These are phyloP conservation scores for Drymodes brunneopygia DNA, from an alignment of 2,113 vertebrate species.

Conservation along the genomic window DNA sequence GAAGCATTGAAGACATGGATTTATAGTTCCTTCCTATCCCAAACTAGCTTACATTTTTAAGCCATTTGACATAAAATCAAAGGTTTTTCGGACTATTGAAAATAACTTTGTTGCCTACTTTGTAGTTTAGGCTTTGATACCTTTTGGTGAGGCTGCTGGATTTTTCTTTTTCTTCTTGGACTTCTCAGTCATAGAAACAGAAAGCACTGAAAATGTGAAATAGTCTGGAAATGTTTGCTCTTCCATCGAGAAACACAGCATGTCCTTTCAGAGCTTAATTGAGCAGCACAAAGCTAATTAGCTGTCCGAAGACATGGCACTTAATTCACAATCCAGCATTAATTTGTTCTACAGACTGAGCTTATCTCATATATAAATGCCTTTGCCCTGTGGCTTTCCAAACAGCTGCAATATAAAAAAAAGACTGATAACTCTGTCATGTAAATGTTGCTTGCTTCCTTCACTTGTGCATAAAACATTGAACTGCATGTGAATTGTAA, in stretches of 20 bases:
- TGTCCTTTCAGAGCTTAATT: conserved; percentile 80
- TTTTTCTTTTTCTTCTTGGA: conserved; percentile 42
- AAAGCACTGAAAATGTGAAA: conserved; percentile 59
- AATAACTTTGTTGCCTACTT: conserved; percentile 38
- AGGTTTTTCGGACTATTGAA: conserved; percentile 13
- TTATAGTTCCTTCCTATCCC: neutral
- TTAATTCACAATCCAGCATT: conserved; percentile 79
- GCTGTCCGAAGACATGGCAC: conserved; percentile 75
- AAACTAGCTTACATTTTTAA: neutral
- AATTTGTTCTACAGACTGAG: conserved; percentile 76
- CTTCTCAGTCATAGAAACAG: conserved; percentile 30
- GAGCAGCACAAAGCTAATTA: conserved; percentile 81
- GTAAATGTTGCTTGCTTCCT: conserved; percentile 55
- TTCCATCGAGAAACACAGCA: conserved; percentile 73
- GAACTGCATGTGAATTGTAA: conserved; percentile 51
- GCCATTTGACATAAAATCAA: conserved; percentile 14
- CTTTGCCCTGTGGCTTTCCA: conserved; percentile 73
- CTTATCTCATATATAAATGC: conserved; percentile 77
- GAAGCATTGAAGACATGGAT: neutral
- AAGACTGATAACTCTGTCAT: conserved; percentile 74
- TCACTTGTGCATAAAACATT: conserved; percentile 50
- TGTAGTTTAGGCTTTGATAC: conserved; percentile 29
- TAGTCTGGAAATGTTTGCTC: conserved; percentile 70
- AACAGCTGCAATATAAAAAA: conserved; percentile 72
- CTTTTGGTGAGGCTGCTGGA: neutral